Evolutionary conservation across 1,140 invertebrate genomes (phyloP).

Genomic region (silkworm (Bombyx mori)): ASM3026992v2 NC_085110.1:11281001-11281500

Average conservation of each 20-base stretch:
- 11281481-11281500: slow-evolving; percentile 33
- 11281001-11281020: background rate
- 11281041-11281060: background rate
- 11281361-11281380: slow-evolving; percentile 11
- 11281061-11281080: slow-evolving; percentile 17
- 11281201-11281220: background rate
- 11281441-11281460: slow-evolving; percentile 43
- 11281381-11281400: slow-evolving; percentile 15
- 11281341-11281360: slow-evolving; percentile 13
- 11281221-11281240: slow-evolving; percentile 2
- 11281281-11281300: slow-evolving; percentile 42
- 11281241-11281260: slow-evolving; percentile 1
- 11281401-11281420: slow-evolving; percentile 17
- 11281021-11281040: background rate
- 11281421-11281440: slow-evolving; percentile 24
- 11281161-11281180: background rate
- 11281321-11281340: slow-evolving; percentile 31
- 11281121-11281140: background rate
- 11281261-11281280: background rate
- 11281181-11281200: background rate
- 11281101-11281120: background rate
- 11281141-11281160: background rate
- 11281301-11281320: slow-evolving; percentile 48
- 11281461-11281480: slow-evolving; percentile 37
- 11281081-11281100: slow-evolving; percentile 11